Evolutionary conservation across 2,797 vertebrate species (phyloP), one percentile per base, ranked within the genome.

Genomic region (Picus viridis): DNA sequence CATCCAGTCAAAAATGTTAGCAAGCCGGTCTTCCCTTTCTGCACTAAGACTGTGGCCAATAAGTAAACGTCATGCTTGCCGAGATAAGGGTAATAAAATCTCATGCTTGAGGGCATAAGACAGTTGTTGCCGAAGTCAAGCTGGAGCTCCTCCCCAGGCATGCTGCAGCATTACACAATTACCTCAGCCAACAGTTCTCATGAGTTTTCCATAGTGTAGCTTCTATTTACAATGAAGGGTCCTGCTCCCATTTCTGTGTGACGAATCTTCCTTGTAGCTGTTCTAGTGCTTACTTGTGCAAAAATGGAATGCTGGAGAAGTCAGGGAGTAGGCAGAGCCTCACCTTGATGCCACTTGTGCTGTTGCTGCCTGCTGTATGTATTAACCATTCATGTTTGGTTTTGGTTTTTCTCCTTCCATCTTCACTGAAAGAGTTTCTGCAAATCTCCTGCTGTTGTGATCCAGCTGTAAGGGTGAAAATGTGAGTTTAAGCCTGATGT

Each of bases 71-170:
- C 63, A 29, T 36, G 34, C 53, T 85, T 79, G 79, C 88, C 79
- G 89, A 89, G 79, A 64, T 72, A 93, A 92, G 73, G 49, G 39
- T 70, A 94, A 90, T 92, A 90, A 83, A 87, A 90, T 51, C 59
- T 93, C 34, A 16, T 78, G 82, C 90, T 61, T 67, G 63, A 80
- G 81, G 86, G 72, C 84, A 78, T 89, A 72, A 94, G 84, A 34
- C 79, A 69, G 24, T 89, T 43, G 32, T 54, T 75, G 73, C 82
- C 90, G 92, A 57, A 89, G 47, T 94, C 84, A 87, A 51, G 72
- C 88, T 92, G 73, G 63, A 90, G 57, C 90, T 81, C 76, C 73
- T 94, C 73, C 76, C 53, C 59, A 69, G 15, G 88, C 57, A 84
- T 94, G 82, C 82, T 85, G 3, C 58, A 78, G 82, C 84, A 91